A percentile compares a stretch with the other conserved stretches of the same genome.
These are phyloP conservation scores for Enteromius afrohamiltoni DNA, from an alignment of 2,797 vertebrate genomes.

Conservation along the genomic window DNA sequence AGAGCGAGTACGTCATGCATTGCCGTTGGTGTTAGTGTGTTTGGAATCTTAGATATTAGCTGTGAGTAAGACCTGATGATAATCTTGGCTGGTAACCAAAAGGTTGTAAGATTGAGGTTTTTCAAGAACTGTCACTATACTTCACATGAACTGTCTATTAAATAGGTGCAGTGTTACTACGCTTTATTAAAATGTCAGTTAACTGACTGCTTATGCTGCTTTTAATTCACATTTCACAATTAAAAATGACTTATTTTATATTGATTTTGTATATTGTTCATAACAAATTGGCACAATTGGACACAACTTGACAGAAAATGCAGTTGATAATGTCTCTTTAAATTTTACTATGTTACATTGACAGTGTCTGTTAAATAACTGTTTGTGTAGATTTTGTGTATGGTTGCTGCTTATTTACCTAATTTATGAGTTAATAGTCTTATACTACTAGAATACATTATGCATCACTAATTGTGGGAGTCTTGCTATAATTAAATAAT, in stretches of 20 bases:
- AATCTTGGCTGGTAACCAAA: not conserved
- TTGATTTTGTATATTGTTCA: not conserved
- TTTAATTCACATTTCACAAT: not conserved
- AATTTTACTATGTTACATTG: too few relatives aligned
- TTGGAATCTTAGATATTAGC: constrained; percentile 30
- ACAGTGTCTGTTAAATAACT: too few relatives aligned
- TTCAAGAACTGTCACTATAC: not conserved
- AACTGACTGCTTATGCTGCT: not conserved
- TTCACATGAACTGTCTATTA: not conserved
- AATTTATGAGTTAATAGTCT: too few relatives aligned
- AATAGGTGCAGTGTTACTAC: not conserved
- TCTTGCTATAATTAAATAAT: too few relatives aligned
- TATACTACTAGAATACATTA: too few relatives aligned
- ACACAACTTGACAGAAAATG: not conserved
- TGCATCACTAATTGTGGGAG: too few relatives aligned
- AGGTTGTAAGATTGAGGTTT: not conserved
- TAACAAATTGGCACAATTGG: not conserved
- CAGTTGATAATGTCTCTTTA: not conserved
- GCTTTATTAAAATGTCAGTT: not conserved
- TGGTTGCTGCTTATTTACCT: too few relatives aligned
- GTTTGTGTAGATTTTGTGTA: too few relatives aligned
- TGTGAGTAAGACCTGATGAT: constrained; percentile 16
- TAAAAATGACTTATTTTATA: not conserved
- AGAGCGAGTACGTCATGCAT: constrained; percentile 4
- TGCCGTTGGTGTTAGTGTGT: constrained; percentile 25